phyloP scores from a whole-genome alignment of 2,888 invertebrate genomes.

The Andrena chrysosceles region DNA sequence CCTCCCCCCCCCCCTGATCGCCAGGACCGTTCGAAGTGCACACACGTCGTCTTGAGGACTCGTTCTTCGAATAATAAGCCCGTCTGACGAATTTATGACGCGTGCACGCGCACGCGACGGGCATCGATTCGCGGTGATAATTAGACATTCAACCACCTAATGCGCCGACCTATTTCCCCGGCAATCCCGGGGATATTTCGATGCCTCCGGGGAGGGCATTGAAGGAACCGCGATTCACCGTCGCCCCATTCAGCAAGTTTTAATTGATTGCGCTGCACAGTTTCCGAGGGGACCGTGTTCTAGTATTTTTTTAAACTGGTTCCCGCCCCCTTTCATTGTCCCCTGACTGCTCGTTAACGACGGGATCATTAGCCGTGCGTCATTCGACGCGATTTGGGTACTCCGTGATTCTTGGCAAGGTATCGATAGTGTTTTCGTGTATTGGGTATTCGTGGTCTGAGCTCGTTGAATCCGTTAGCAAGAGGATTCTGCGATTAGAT shows the following conservation, averaged over 20 bases:
- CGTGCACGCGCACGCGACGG: background rate
- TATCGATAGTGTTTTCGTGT: background rate
- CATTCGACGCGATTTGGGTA: background rate
- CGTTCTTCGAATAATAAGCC: conserved; percentile 10
- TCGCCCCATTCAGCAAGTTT: conserved; percentile 16
- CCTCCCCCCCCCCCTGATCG: background rate
- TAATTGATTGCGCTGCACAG: conserved; percentile 2
- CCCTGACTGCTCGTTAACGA: background rate
- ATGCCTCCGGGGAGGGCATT: conserved; percentile 14
- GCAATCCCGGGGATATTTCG: conserved; percentile 3
- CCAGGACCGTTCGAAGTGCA: conserved; percentile 17
- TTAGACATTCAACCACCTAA: conserved; percentile 8
- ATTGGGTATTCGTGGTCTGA: background rate
- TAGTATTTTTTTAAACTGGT: background rate
- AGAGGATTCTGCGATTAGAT: conserved; percentile 1
- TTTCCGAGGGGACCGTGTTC: conserved; percentile 12
- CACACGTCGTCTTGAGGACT: conserved; percentile 17
- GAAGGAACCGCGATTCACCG: conserved; percentile 6
- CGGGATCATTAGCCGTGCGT: background rate
- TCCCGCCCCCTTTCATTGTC: background rate
- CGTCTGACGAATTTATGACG: conserved; percentile 33
- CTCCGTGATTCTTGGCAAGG: background rate
- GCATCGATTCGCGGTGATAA: background rate
- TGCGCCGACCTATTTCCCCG: background rate
- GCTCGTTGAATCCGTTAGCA: background rate